Base-by-base conservation (phyloP, 2,888 invertebrate species). In the Ethmia dodecea region DNA sequence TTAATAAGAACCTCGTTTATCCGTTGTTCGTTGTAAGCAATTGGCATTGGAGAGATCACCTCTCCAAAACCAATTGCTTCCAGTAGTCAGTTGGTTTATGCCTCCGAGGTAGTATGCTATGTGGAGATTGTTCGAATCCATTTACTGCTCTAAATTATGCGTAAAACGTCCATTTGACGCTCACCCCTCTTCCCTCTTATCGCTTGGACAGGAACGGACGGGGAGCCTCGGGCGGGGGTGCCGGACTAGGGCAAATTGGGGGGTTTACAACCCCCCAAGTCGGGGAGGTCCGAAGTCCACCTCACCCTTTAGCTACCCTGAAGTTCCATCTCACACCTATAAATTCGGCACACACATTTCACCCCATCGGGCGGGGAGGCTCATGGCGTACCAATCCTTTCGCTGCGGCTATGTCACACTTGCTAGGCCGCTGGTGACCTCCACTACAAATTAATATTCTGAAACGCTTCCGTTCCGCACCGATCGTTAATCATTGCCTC, bases 111-210 rank as follows among this genome's bases (percentile, higher is more conserved):
- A 77, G 70, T 75, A 70, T 72, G 74, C 73, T 73, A 69, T 71
- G 64, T 72, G 78, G 74, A 80, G 76, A 73, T 75, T 78, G 81
- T 80, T 86, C 81, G 81, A 84, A 86, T 83, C 86, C 87, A 87
- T 87, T 87, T 86, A 83, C 83, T 83, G 81, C 78, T 84, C 84
- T 86, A 87, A 87, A 87, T 87, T 87, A 87, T 87, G 87, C 87
- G 86, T 87, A 86, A 87, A 87, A 86, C 86, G 86, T 86, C 86
- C 86, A 86, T 86, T 86, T 86, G 86, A 81, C 81, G 81, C 74
- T 73, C 81, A 69, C 83, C 78, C 81, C 83, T 83, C 83, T 83
- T 75, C 76, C 78, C 83, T 84, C 84, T 84, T 84, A 84, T 84
- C 83, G 84, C 81, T 80, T 83, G 84, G 84, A 83, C 84, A 84